Base-by-base conservation (phyloP, 1,140 invertebrate genomes). In the Drosophila erecta region DNA sequence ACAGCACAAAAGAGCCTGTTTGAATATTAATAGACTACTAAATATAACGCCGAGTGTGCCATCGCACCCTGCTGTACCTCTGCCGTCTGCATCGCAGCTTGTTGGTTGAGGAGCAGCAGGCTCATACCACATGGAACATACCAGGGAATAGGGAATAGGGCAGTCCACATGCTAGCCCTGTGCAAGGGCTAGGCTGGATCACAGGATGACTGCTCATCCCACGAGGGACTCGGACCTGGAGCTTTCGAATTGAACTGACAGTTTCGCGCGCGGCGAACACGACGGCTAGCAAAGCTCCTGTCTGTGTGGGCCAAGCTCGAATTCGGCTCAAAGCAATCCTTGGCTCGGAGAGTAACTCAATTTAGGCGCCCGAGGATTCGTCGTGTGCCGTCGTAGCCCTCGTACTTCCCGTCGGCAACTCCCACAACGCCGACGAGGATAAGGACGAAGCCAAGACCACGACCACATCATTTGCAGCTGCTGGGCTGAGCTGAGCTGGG, bases 11-110 rank as follows among this genome's bases (percentile, higher is more conserved):
- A 89, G 84, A 69, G 81, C 64, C 89, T 91, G 77, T 91, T 91
- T 77, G 89, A 91, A 91, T 91, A 91, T 91, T 91, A 91, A 91
- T 91, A 86, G 89, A 91, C 91, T 89, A 81, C 81, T 91, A 81
- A 90, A 91, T 91, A 91, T 43, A 77, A 54, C 60, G 56, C 44
- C 55, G 51, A 43, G 37, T 56, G 49, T 37, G 44, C 7, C 38
- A 24, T 44, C 17, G 7, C 15, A 17, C 40, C 40, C 40, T 11
- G 7, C 3, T 4, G 40, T 43, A 37, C 35, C 33, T 27, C 27
- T n/a, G n/a, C n/a, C 27, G 24, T 27, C 46, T 15, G 17, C 15
- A 43, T 43, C 15, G 15, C 8, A 12, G 10, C 35, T 12, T 8
- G 15, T 17, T 44, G 20, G 41, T 2, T 5, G 15, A 15, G n/a